Conservation (phyloP, 2,113 vertebrate genomes). For the Cariama cristata region DNA sequence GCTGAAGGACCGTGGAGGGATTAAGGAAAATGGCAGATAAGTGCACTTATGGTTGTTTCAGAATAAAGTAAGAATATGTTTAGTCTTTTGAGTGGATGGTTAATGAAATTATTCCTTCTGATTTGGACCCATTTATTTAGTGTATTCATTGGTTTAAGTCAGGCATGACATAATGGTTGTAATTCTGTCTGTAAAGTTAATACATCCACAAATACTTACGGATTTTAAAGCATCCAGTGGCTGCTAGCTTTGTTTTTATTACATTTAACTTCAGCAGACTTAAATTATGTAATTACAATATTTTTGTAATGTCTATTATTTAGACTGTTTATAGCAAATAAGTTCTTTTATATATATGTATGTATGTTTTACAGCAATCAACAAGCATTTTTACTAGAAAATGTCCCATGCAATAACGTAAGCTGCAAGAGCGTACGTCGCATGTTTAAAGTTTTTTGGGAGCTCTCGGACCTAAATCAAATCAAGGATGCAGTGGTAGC, state of each 20-base stretch:
- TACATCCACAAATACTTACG: fast-evolving
- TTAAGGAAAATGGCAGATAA: not conserved
- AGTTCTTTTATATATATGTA: not conserved
- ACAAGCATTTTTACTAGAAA: conserved; percentile 94
- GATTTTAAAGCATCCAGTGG: not conserved
- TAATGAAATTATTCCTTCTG: not conserved
- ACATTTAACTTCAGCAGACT: not conserved
- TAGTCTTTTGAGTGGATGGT: not conserved
- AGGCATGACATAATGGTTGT: not conserved
- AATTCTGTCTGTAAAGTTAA: not conserved
- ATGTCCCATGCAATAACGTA: conserved; percentile 83
- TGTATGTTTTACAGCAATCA: conserved; percentile 79
- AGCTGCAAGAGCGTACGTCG: conserved; percentile 81
- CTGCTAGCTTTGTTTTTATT: not conserved
- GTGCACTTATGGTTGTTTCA: not conserved
- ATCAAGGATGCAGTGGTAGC: conserved; percentile 87
- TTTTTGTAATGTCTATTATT: not conserved
- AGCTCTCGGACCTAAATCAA: conserved; percentile 88
- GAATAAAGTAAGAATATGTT: not conserved
- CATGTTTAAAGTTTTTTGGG: conserved; percentile 93
- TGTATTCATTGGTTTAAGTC: not conserved
- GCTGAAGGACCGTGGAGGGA: not conserved
- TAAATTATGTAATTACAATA: not conserved
- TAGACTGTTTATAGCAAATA: not conserved
- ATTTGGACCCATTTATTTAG: not conserved